These are phyloP conservation scores for Folsomia manolachei DNA, from an alignment of 2,888 invertebrate genomes.

Conservation along the genomic window DNA sequence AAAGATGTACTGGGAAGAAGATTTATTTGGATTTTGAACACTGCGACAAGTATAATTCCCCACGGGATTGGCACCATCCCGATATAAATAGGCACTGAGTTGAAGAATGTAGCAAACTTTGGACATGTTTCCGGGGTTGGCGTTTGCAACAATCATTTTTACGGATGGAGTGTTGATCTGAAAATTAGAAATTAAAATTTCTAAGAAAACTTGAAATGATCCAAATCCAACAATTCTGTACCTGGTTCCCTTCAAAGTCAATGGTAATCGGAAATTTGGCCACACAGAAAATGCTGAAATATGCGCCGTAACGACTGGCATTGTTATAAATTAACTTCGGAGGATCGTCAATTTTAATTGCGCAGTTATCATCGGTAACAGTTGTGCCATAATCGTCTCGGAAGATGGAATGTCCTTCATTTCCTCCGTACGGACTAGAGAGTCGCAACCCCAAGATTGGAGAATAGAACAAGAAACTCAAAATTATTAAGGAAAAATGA, in stretches of 20 bases:
- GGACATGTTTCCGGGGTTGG: background rate
- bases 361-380: background rate
- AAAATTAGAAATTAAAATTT: too few relatives aligned
- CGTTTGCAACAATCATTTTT: background rate
- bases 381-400: slow-evolving; percentile 1
- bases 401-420: background rate
- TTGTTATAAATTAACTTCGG: background rate
- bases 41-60: slow-evolving; percentile 1
- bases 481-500: too few relatives aligned
- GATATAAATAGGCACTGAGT: background rate
- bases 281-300: background rate
- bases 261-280: background rate
- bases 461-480: too few relatives aligned
- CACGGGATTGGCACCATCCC: background rate
- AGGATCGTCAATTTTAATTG: background rate
- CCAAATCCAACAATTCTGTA: too few relatives aligned
- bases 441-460: too few relatives aligned
- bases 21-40: background rate
- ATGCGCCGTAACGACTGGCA: background rate
- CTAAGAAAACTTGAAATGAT: too few relatives aligned
- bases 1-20: background rate
- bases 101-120: background rate
- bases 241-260: slow-evolving; percentile 2
- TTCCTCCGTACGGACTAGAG: too few relatives aligned
- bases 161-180: background rate